Evolutionary conservation across 2,888 invertebrate species (phyloP), one percentile per base, ranked within the genome.

Genomic region (Furcula furcula): DNA sequence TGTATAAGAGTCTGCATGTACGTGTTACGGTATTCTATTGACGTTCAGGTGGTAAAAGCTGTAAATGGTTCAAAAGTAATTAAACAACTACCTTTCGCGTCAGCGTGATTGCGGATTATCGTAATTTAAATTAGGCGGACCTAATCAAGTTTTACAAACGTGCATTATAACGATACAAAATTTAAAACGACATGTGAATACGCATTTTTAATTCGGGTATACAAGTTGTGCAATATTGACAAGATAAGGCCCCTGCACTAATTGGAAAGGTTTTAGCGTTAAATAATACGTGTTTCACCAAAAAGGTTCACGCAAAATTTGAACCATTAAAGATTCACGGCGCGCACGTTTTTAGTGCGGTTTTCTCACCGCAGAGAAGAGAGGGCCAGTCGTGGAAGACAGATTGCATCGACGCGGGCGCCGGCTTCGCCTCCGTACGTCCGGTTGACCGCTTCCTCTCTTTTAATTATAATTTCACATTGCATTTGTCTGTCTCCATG

Each of bases 401-500:
- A 76, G 81, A 84, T 84, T 76, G 76, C 75, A 84, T 83, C 82
- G 75, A 48, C 48, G 42, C 64, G 61, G 78, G 74, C 80, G 80
- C 76, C 74, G 60, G 67, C 68, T 76, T 73, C 58, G 72, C 71
- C 63, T 69, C 74, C 61, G 53, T 50, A 58, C 69, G 77, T 85
- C 85, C 83, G 85, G 81, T 65, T 61, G 43, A 34, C 45, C 72
- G 73, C 78, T 85, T 86, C 85, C 83, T 85, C 78, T 71, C 75
- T 80, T 75, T 55, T 77, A 77, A 83, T 84, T 82, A 80, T 74
- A 68, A 76, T 78, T 78, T 82, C 52, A 73, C 71, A 55, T 65
- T 72, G 73, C 72, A 68, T 67, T 72, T 55, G 62, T 62, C 47
- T 59, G 56, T 63, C 53, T 54, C 50, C 50, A 54, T 39, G 22